These are phyloP conservation scores for Actias luna DNA, from an alignment of 2,888 invertebrate genomes.

Conservation along the genomic window DNA sequence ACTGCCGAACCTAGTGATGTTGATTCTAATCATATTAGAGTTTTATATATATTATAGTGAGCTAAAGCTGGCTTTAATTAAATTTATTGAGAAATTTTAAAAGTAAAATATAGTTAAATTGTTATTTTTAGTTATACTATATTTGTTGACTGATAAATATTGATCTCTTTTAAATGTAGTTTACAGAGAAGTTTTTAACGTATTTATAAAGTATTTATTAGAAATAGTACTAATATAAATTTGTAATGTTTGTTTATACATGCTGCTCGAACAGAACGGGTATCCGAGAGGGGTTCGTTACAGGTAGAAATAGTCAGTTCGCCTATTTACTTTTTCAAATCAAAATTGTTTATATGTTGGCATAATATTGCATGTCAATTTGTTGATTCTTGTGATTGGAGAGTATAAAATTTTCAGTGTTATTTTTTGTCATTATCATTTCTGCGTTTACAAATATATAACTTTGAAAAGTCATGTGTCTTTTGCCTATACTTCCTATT, in stretches of 20 bases:
- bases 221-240: slow-evolving; percentile 45
- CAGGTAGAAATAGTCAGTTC: slow-evolving; percentile 60
- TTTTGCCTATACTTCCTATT: slow-evolving; percentile 19
- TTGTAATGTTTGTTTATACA: slow-evolving; percentile 61
- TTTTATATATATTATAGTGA: neutral
- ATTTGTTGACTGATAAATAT: slow-evolving; percentile 65
- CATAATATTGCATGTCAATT: slow-evolving; percentile 41
- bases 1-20: neutral
- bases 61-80: neutral
- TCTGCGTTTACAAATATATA: slow-evolving; percentile 35
- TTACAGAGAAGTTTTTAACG: slow-evolving; percentile 60
- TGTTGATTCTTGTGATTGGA: slow-evolving; percentile 26
- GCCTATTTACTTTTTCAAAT: slow-evolving; percentile 36
- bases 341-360: slow-evolving; percentile 42
- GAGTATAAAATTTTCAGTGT: slow-evolving; percentile 16
- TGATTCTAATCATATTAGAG: neutral
- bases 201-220: slow-evolving; percentile 60
- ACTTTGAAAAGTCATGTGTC: slow-evolving; percentile 23
- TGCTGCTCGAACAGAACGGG: slow-evolving; percentile 75
- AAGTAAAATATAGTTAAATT: neutral
- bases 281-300: slow-evolving; percentile 72
- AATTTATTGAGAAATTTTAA: neutral
- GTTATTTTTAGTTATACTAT: slow-evolving; percentile 26
- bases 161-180: slow-evolving; percentile 62
- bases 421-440: slow-evolving; percentile 38